Evolutionary conservation across 2,797 vertebrate species (phyloP), one percentile per base, ranked within the genome.

Genomic region (Heterohyrax brucei): DNA sequence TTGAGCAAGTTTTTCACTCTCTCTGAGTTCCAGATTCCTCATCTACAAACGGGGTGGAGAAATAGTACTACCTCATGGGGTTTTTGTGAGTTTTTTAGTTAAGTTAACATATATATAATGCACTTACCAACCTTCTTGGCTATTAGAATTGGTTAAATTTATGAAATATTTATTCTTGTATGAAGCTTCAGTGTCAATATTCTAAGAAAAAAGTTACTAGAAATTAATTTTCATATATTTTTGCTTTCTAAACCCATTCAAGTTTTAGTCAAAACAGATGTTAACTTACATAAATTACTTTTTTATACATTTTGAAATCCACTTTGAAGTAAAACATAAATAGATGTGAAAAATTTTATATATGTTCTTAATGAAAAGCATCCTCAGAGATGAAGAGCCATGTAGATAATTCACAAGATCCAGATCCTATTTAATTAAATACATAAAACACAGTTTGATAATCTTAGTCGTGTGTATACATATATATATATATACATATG

Each of bases 91-190:
- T 79, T 28, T 79, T 28, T 64, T 84, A 82, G 72, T 18, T 72
- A 44, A 70, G 26, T 83, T 26, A 83, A 66, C 26, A 22, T 22
- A 44, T 3, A 33, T 22, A 53, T 3, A 92, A 83, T 21, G 10
- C 3, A 62, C 1, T 62, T 83, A 62, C 53, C 26, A 72, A 92
- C 70, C 5, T 14, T 9, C 46, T 62, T 78, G 70, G 62, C 24
- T 28, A 70, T 70, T 76, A 75, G 56, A 88, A 75, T 30, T 94
- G 79, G 68, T 86, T 80, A 68, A 75, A 79, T 53, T 91, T 72
- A 86, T 79, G 46, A 77, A 62, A 66, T 66, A 70, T 92, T 91
- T 59, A 84, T 77, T 89, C 30, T 39, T 28, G 19, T 77, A 77
- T 59, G 84, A 53, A 73, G 53, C 53, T 12, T 4, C 39, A 81